Conservation (phyloP, 1,140 invertebrate genomes). For the Tenebrio molitor region DNA sequence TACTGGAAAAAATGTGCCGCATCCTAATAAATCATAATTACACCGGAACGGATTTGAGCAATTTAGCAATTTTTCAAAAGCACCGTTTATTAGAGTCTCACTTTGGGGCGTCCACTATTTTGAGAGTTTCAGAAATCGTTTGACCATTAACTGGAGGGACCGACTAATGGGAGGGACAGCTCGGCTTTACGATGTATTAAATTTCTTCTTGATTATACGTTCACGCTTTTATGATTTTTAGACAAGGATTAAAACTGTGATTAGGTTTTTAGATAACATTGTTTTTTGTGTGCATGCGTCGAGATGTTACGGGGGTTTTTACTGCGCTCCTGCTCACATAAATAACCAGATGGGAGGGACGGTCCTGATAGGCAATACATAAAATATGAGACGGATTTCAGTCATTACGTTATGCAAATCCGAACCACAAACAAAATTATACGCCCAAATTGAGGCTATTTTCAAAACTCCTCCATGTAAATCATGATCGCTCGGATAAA, state of each 20-base stretch:
- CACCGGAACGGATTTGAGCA: slow-evolving; percentile 4
- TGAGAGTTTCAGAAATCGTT: slow-evolving; percentile 49
- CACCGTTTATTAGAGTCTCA: slow-evolving; percentile 30
- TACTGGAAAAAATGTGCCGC: background rate
- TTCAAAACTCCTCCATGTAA: slow-evolving; percentile 31
- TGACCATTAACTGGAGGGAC: slow-evolving; percentile 57
- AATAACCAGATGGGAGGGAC: slow-evolving; percentile 28
- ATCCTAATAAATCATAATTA: slow-evolving; percentile 26
- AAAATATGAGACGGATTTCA: slow-evolving; percentile 40
- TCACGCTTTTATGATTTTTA: slow-evolving; percentile 58
- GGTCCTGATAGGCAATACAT: slow-evolving; percentile 37
- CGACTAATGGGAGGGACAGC: slow-evolving; percentile 55
- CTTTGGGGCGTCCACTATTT: slow-evolving; percentile 36
- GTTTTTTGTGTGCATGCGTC: slow-evolving; percentile 49
- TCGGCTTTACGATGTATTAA: slow-evolving; percentile 56
- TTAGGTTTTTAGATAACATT: slow-evolving; percentile 57
- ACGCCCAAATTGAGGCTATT: slow-evolving; percentile 25
- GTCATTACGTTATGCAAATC: slow-evolving; percentile 40
- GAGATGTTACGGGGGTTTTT: slow-evolving; percentile 31
- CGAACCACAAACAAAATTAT: slow-evolving; percentile 37
- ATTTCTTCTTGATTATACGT: slow-evolving; percentile 59
- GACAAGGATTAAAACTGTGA: slow-evolving; percentile 56
- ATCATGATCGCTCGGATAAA: slow-evolving; percentile 4
- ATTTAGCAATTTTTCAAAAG: slow-evolving; percentile 42
- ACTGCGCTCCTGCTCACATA: slow-evolving; percentile 33